Evolutionary conservation across 2,113 vertebrate genomes (phyloP).

Genomic region (Rhinoderma darwinii): DNA sequence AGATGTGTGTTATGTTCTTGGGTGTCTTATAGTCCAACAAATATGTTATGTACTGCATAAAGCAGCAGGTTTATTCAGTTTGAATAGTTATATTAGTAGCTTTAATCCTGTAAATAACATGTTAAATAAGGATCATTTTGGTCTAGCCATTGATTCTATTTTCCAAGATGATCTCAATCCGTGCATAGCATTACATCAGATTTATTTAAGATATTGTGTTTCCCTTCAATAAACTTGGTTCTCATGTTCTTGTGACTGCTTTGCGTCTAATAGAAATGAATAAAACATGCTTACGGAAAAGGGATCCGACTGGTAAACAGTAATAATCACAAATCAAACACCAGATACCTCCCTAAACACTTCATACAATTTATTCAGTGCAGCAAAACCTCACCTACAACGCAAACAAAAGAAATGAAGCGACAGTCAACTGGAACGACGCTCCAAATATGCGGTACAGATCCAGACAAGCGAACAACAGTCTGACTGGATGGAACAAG

Average conservation of each 20-base stretch:
- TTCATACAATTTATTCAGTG: not conserved
- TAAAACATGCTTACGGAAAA: not conserved
- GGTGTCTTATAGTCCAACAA: not conserved
- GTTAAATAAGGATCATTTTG: not conserved
- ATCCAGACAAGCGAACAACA: conserved; percentile 24
- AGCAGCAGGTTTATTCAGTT: not conserved
- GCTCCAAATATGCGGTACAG: conserved; percentile 11
- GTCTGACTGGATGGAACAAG: conserved; percentile 38
- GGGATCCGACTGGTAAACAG: conserved; percentile 41
- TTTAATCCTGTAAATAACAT: not conserved
- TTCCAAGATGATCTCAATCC: not conserved
- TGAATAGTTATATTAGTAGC: not conserved
- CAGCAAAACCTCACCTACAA: conserved; percentile 7
- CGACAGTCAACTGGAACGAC: conserved; percentile 34
- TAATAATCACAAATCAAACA: conserved; percentile 22
- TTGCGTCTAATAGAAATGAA: conserved; percentile 7
- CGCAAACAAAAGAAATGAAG: conserved; percentile 10
- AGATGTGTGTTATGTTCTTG: not conserved
- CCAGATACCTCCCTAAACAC: not conserved
- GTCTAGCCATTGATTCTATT: not conserved
- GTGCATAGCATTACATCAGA: conserved; percentile 19
- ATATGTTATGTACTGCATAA: not conserved
- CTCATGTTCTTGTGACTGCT: not conserved
- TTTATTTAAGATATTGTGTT: conserved; percentile 22
- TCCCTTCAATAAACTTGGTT: conserved; percentile 5